Evolutionary conservation across 2,888 invertebrate genomes (phyloP).

Genomic region (Acleris literana): DNA sequence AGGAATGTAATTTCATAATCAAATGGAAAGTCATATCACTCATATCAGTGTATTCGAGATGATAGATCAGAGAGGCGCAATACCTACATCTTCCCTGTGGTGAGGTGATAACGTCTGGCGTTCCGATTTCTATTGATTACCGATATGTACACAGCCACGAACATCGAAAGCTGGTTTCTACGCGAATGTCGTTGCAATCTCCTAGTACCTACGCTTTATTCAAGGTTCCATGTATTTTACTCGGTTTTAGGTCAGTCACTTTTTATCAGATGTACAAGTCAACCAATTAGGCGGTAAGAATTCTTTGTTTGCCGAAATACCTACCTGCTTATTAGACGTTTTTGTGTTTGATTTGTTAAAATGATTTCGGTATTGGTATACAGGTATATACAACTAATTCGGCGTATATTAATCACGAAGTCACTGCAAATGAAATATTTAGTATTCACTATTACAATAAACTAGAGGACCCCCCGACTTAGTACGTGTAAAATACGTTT

Average conservation of each 20-base stretch:
- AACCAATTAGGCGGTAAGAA: constrained; percentile 2
- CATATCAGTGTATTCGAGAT: constrained; percentile 16
- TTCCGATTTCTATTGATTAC: constrained; percentile 27
- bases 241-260: background rate
- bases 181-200: constrained; percentile 4
- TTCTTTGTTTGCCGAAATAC: constrained; percentile 7
- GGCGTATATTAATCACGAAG: no score
- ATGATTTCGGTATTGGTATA: no score
- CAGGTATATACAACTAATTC: no score
- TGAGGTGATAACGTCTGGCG: constrained; percentile 20
- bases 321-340: no score
- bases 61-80: constrained; percentile 30
- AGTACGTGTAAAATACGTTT: no score
- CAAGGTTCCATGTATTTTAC: constrained; percentile 4
- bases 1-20: background rate
- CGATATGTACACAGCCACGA: constrained; percentile 12
- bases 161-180: background rate
- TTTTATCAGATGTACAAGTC: constrained; percentile 18
- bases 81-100: constrained; percentile 14
- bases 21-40: constrained; percentile 26
- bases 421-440: no score
- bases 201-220: background rate
- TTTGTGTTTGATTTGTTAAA: no score
- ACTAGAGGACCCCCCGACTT: no score
- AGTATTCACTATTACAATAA: no score